These are phyloP conservation scores for Agapornis roseicollis DNA, from an alignment of 2,113 vertebrate genomes.

Conservation along the genomic window DNA sequence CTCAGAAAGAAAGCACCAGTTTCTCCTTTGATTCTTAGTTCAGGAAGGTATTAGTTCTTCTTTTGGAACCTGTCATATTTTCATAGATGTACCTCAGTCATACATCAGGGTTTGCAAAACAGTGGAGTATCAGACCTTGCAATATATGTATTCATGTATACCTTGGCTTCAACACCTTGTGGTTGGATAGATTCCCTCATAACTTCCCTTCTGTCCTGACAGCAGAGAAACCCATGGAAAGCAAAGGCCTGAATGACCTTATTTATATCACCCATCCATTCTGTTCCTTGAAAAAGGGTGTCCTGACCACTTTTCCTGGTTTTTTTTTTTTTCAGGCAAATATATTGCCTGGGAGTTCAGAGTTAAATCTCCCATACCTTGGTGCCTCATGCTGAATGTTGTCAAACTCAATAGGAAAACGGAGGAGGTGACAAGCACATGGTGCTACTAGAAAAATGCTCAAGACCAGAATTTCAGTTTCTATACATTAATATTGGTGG, in stretches of 20 bases:
- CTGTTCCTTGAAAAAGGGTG: not conserved
- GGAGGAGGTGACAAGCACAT: not conserved
- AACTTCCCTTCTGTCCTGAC: not conserved
- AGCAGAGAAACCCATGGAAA: not conserved
- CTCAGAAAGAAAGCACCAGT: not conserved
- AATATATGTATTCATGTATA: not conserved
- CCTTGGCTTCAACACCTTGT: not conserved
- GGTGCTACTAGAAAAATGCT: not conserved
- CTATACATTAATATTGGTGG: not conserved
- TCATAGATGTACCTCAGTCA: not conserved
- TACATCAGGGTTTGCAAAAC: not conserved
- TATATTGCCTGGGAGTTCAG: not conserved
- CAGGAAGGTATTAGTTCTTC: not conserved
- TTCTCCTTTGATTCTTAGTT: not conserved
- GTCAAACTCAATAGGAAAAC: not conserved
- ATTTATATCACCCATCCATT: not conserved
- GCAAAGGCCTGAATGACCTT: not conserved
- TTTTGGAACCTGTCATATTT: not conserved
- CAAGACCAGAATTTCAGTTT: not conserved
- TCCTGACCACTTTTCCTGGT: not conserved
- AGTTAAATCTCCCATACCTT: not conserved
- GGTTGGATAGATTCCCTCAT: not conserved
- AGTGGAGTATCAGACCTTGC: not conserved
- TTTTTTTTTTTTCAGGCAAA: not conserved
- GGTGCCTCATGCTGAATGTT: fast-evolving